These are phyloP conservation scores for Rhorus exstirpatorius DNA, from an alignment of 2,888 invertebrate genomes.

Conservation along the genomic window DNA sequence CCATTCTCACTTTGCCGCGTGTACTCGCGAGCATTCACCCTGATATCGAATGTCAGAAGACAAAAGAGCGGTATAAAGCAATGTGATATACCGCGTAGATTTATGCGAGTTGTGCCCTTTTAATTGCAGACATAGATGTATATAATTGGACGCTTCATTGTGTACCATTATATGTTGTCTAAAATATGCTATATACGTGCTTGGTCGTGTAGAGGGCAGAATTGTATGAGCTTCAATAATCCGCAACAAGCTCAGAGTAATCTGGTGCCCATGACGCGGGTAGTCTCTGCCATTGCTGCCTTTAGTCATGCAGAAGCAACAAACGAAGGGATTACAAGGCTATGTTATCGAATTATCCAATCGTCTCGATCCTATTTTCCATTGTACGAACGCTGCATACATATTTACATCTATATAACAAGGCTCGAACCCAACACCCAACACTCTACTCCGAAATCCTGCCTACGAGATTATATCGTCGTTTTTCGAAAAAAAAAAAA, in stretches of 20 bases:
- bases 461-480: background rate
- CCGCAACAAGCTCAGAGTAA: slow-evolving; percentile 47
- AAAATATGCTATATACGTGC: background rate
- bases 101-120: background rate
- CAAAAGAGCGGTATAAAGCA: background rate
- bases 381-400: background rate
- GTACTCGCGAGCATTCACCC: slow-evolving; percentile 8
- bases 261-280: slow-evolving; percentile 19
- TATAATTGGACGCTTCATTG: too few relatives aligned
- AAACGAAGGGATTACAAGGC: slow-evolving; percentile 50
- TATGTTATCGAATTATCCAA: slow-evolving; percentile 54
- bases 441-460: background rate
- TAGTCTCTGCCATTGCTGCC: background rate
- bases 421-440: background rate
- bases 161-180: slow-evolving; percentile 8
- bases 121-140: background rate
- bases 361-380: slow-evolving; percentile 12
- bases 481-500: background rate
- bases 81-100: background rate
- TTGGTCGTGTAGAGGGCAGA: slow-evolving; percentile 6
- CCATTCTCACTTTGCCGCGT: slow-evolving; percentile 20
- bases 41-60: background rate
- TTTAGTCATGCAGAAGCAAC: slow-evolving; percentile 26
- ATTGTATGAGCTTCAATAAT: slow-evolving; percentile 52
- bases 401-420: background rate